Evolutionary conservation across 2,888 invertebrate genomes (phyloP).

Genomic region (Apotomis turbidana): DNA sequence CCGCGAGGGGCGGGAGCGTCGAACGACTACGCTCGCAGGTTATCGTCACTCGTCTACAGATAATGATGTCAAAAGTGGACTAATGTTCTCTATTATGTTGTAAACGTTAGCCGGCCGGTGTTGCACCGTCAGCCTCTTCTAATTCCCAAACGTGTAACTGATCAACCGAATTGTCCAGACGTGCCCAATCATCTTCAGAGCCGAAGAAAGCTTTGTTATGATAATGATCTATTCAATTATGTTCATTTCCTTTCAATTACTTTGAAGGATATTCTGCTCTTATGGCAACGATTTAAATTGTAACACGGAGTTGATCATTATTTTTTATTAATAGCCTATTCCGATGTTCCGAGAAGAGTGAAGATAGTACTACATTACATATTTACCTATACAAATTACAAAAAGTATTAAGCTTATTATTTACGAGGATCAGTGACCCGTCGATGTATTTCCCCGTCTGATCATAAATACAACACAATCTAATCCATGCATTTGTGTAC

Average conservation of each 20-base stretch:
- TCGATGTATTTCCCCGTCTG: conserved; percentile 18
- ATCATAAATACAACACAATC: conserved; percentile 38
- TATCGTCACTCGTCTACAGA: conserved; percentile 81
- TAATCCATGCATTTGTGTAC: conserved; percentile 57
- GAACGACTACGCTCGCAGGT: conserved; percentile 73
- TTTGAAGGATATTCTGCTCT: conserved; percentile 43
- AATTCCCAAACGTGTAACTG: conserved; percentile 45
- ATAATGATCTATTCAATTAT: conserved; percentile 61
- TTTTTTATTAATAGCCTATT: not conserved
- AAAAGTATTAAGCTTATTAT: not conserved
- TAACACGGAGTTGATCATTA: conserved; percentile 20
- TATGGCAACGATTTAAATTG: conserved; percentile 15
- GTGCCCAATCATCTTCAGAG: conserved; percentile 52
- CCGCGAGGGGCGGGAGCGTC: conserved; percentile 71
- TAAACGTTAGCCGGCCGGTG: conserved; percentile 64
- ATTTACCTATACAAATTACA: no score
- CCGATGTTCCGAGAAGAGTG: no score
- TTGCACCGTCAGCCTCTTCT: conserved; percentile 58
- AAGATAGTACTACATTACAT: no score
- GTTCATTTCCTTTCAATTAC: conserved; percentile 56
- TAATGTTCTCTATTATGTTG: conserved; percentile 81
- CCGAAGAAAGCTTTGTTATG: conserved; percentile 55
- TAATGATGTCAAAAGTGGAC: conserved; percentile 84
- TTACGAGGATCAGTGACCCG: conserved; percentile 36
- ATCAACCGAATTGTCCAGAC: conserved; percentile 50